phyloP scores from a whole-genome alignment of 2,113 vertebrate genomes.

The Plecotus auritus region DNA sequence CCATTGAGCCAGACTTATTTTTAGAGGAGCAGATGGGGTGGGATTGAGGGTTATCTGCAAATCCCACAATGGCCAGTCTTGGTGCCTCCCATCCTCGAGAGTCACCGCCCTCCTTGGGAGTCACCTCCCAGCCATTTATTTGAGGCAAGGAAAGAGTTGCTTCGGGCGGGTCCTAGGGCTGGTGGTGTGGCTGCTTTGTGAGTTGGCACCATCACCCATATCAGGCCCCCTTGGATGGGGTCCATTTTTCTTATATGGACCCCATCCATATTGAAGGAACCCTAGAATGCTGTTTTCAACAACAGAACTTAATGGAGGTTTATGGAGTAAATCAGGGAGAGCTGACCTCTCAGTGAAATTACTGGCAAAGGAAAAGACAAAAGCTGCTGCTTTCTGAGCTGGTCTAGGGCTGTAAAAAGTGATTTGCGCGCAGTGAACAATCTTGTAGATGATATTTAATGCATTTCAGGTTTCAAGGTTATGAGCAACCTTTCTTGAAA shows the following conservation, averaged over 20 bases:
- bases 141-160: not conserved
- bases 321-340: not conserved
- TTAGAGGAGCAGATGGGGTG: not conserved
- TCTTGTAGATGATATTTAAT: slow-evolving; percentile 9
- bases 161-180: not conserved
- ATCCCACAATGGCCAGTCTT: not conserved
- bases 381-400: not conserved
- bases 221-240: not conserved
- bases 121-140: not conserved
- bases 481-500: slow-evolving; percentile 35
- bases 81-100: not conserved
- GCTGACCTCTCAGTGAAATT: not conserved
- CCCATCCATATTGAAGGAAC: not conserved
- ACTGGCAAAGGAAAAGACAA: not conserved
- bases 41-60: not conserved
- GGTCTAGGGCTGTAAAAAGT: not conserved
- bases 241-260: not conserved
- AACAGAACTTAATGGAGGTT: not conserved
- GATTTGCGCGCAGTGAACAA: not conserved
- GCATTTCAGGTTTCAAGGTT: slow-evolving; percentile 24
- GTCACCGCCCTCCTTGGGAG: not conserved
- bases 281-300: not conserved
- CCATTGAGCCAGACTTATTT: not conserved
- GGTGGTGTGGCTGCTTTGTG: not conserved
- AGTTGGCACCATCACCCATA: not conserved